Conservation (phyloP, 2,113 vertebrate genomes). For the Bufo gargarizans region DNA sequence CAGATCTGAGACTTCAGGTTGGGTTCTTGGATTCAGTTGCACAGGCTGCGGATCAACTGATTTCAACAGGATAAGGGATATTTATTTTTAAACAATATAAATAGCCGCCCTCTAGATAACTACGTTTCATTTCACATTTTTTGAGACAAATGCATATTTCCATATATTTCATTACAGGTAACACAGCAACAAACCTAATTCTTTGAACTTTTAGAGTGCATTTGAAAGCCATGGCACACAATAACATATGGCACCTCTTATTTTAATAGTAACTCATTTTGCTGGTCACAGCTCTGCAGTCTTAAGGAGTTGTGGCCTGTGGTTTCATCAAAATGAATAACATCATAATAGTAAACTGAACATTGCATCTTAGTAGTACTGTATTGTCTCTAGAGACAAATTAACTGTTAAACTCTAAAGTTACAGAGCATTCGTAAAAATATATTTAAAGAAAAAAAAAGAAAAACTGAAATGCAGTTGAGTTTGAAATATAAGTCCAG, state of each 20-base stretch:
- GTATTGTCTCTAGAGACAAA: background rate
- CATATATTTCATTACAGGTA: background rate
- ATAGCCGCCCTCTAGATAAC: background rate
- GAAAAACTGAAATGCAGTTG: background rate
- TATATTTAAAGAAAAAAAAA: background rate
- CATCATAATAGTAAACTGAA: background rate
- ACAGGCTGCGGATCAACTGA: constrained; percentile 60
- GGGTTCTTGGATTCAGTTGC: constrained; percentile 51
- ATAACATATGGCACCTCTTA: constrained; percentile 10
- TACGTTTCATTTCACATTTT: background rate
- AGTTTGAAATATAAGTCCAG: background rate
- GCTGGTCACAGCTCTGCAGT: constrained; percentile 16
- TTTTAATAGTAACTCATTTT: constrained; percentile 20
- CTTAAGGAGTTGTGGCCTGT: background rate
- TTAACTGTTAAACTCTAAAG: background rate
- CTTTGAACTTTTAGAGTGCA: background rate
- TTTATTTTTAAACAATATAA: constrained; percentile 12
- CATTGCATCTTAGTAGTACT: background rate
- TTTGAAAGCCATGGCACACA: background rate
- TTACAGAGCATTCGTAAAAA: background rate
- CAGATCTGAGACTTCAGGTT: constrained; percentile 63
- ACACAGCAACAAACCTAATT: background rate
- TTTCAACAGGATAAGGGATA: constrained; percentile 37
- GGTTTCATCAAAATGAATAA: background rate
- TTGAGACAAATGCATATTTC: constrained; percentile 7